Conservation (phyloP, 2,797 vertebrate genomes). For the Clarias laeviceps region DNA sequence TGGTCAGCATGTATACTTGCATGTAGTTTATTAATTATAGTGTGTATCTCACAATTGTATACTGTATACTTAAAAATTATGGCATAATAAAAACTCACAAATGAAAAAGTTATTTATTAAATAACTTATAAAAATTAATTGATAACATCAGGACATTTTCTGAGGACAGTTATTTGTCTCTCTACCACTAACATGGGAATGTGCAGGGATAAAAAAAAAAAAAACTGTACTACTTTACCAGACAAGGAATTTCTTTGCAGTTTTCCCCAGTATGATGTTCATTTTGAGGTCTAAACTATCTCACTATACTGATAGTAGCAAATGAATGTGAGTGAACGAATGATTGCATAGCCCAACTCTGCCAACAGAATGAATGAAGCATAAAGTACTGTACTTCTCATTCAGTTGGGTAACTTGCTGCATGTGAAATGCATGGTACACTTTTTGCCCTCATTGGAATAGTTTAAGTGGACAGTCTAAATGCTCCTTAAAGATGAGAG, state of each 20-base stretch:
- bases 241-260: background rate
- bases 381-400: background rate
- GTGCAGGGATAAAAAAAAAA: too few species aligned
- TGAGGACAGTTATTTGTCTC: background rate
- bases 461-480: too few species aligned
- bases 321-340: background rate
- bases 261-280: background rate
- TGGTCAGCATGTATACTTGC: conserved; percentile 7
- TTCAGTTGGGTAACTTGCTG: background rate
- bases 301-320: background rate
- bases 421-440: background rate
- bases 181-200: too few species aligned
- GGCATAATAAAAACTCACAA: background rate
- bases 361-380: background rate
- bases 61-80: background rate
- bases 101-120: background rate
- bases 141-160: background rate
- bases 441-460: too few species aligned
- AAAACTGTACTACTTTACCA: background rate
- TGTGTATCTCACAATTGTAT: background rate
- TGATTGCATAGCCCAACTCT: background rate
- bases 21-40: background rate
- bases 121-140: background rate
- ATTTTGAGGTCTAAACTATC: background rate
- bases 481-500: too few species aligned